These are phyloP conservation scores for Calephelis nemesis DNA, from an alignment of 1,140 invertebrate genomes.

Conservation along the genomic window DNA sequence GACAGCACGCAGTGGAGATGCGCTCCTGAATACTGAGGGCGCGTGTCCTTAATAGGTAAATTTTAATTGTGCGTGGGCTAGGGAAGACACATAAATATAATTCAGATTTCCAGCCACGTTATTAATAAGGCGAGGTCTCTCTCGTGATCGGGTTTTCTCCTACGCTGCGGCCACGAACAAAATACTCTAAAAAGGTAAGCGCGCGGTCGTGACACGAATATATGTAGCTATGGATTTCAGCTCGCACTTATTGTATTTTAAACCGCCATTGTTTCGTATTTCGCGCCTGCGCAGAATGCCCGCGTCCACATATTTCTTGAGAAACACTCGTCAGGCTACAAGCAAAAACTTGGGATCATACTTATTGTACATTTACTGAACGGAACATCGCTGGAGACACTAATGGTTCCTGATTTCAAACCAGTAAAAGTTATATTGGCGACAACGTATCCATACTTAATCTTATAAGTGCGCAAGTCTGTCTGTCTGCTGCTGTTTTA, in stretches of 20 bases:
- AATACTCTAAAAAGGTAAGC: slow-evolving; percentile 71
- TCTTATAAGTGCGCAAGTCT: no score
- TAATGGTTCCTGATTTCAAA: no score
- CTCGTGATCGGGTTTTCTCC: slow-evolving; percentile 50
- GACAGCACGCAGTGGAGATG: slow-evolving; percentile 12
- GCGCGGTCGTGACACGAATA: slow-evolving; percentile 69
- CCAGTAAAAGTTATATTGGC: not conserved
- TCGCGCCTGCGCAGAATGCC: slow-evolving; percentile 63
- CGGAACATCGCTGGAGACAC: not conserved
- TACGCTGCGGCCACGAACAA: slow-evolving; percentile 54
- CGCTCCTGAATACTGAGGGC: slow-evolving; percentile 41
- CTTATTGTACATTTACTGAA: not conserved
- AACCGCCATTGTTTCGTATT: slow-evolving; percentile 71
- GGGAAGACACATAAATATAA: slow-evolving; percentile 40
- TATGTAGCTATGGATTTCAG: slow-evolving; percentile 69
- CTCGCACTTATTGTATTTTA: slow-evolving; percentile 73
- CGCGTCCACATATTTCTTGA: slow-evolving; percentile 26
- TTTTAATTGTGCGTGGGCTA: slow-evolving; percentile 36
- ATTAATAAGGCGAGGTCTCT: slow-evolving; percentile 64
- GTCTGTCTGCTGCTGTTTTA: no score
- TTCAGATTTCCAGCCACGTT: slow-evolving; percentile 54
- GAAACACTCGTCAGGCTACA: not conserved
- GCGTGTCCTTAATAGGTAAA: slow-evolving; percentile 32
- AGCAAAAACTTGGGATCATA: slow-evolving; percentile 5
- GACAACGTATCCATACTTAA: no score